Evolutionary conservation across 2,888 invertebrate genomes (phyloP), one percentile per base, ranked within the genome.

Genomic region (Proisotoma minuta): DNA sequence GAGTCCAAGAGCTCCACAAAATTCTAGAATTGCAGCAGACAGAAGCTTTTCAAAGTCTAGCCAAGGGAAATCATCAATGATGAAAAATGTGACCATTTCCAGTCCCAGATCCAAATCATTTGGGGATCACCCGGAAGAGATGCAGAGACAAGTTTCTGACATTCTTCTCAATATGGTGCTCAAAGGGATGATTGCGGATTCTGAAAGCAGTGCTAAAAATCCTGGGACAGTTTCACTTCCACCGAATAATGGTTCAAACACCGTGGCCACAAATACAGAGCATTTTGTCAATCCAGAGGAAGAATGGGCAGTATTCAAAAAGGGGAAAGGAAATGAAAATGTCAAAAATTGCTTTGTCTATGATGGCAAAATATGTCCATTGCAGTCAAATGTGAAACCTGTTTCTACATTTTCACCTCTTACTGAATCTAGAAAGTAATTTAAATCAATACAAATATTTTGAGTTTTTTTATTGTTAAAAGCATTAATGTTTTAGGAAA

Each of bases 121-220:
- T n/a, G n/a, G n/a, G n/a, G n/a, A n/a, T n/a, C n/a, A n/a, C n/a
- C n/a, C 43, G 18, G 18, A 18, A 5, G 34, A 10, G 18, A n/a
- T 52, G 3, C 53, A 54, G 53, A 29, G 23, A 20, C 4, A 54
- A 20, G 18, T 54, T 4, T 54, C 53, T 20, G 53, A 54, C 39
- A 39, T 54, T 3, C 20, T 54, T 18, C 53, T 54, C 22, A 34
- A 54, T 10, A 10, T 54, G 20, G 10, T 54, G 27, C 2, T 54
- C 22, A 34, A 27, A 20, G 29, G 43, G 10, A 43, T 43, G 43
- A n/a, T 43, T 43, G 43, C 15, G 10, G 18, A 43, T 20, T 12
- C 43, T 12, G 20, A 43, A 43, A 43, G n/a, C n/a, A n/a, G 10
- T 5, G 43, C 20, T 5, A 20, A 43, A 12, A 43, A 5, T 43